Base-by-base conservation (phyloP, 1,140 invertebrate species). In the Plutomurus gul region DNA sequence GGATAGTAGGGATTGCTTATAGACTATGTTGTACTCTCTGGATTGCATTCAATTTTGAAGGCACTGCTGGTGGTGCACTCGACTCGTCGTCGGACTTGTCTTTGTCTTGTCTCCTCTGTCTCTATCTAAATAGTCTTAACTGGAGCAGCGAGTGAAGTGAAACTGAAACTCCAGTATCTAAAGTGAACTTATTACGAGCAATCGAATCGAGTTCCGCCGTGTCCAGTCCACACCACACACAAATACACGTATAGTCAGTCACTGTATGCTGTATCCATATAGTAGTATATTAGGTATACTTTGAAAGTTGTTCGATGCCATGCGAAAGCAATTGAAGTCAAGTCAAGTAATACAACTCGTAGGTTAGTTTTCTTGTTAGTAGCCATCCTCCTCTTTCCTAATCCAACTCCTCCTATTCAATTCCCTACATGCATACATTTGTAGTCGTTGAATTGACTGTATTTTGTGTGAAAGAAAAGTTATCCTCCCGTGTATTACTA, bases 361-460 rank as follows among this genome's bases (percentile, higher is more conserved):
- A 65, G 56, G 56, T 65, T 65, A 65, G 56, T 65, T 65, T 49
- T 49, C 56, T 65, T 11, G 25, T 65, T 65, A 65, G 56, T 65
- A 65, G 51, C 56, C 30, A 65, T 65, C 56, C 56, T 65, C 56
- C 56, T 65, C 25, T 65, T 27, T 65, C 13, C 30, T 65, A 33
- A 65, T 65, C 56, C 30, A 65, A 65, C 56, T 65, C 56, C 56
- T 65, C 56, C 56, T 65, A 36, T 65, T 65, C 56, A 65, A 65
- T 65, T 65, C 30, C 25, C 16, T 27, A 65, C 25, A 33, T 30
- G 27, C 25, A 13, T 65, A 33, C 56, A 65, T 65, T 65, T 33
- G 7, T 56, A 13, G 22, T 27, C 30, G 20, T 49, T 49, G 16
- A 3, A 10, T 18, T 22, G 5, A 18, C 27, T 36, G n/a, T n/a